These are phyloP conservation scores for Ciconia nigra DNA, from an alignment of 2,797 vertebrate species.

Conservation along the genomic window DNA sequence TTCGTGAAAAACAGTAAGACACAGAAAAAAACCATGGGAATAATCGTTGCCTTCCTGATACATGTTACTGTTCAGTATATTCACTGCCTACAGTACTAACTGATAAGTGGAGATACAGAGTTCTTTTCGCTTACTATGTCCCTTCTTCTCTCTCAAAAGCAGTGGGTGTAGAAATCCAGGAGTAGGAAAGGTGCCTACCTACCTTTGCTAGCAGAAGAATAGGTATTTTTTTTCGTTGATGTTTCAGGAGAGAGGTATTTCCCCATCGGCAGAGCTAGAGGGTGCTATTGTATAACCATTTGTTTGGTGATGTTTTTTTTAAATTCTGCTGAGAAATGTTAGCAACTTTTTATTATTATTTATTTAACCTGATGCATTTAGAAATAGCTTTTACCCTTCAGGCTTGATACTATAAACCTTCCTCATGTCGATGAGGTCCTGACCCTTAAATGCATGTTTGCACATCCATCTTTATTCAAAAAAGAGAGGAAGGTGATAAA, in stretches of 20 bases:
- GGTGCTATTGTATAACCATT: slow-evolving; percentile 62
- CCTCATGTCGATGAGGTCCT: neutral
- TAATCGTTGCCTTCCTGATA: neutral
- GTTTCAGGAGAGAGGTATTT: neutral
- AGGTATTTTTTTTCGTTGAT: neutral
- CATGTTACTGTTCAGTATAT: neutral
- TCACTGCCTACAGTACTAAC: neutral
- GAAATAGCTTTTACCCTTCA: neutral
- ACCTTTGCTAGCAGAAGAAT: neutral
- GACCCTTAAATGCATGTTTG: neutral
- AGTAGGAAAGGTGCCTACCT: neutral
- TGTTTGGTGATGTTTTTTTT: neutral
- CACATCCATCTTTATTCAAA: neutral
- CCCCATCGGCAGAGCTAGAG: slow-evolving; percentile 36
- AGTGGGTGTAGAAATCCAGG: neutral
- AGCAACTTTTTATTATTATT: neutral
- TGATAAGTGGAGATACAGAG: neutral
- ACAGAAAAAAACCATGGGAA: rapidly evolving
- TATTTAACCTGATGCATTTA: neutral
- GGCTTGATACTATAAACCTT: neutral
- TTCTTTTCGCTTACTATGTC: neutral
- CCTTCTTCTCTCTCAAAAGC: neutral
- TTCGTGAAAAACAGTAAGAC: neutral
- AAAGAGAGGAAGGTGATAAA: neutral
- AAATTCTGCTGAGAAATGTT: neutral